These are phyloP conservation scores for Ormia ochracea DNA, from an alignment of 2,888 invertebrate species.

Conservation along the genomic window DNA sequence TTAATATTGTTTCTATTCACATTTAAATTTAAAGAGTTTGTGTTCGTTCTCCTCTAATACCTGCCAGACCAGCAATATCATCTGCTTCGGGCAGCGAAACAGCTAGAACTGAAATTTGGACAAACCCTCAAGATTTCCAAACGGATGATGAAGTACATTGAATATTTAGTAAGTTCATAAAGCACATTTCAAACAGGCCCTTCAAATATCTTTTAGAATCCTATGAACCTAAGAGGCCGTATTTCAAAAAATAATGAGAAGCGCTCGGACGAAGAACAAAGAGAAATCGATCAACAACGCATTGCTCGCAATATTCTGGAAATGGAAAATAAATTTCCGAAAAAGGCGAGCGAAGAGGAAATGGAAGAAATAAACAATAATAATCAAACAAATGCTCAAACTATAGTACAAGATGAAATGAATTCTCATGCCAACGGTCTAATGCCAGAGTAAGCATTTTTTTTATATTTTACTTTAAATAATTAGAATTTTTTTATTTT, in stretches of 20 bases:
- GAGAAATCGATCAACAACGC: slow-evolving; percentile 81
- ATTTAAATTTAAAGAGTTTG: slow-evolving; percentile 81
- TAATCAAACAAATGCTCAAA: slow-evolving; percentile 56
- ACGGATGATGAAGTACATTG: slow-evolving; percentile 70
- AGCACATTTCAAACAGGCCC: not conserved
- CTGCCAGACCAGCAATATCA: slow-evolving; percentile 85
- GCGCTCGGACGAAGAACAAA: slow-evolving; percentile 82
- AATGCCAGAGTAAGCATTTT: slow-evolving; percentile 70
- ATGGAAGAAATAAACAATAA: slow-evolving; percentile 50
- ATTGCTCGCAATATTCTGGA: slow-evolving; percentile 79
- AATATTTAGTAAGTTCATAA: not conserved
- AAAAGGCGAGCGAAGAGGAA: slow-evolving; percentile 22
- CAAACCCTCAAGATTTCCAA: slow-evolving; percentile 80
- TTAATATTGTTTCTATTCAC: slow-evolving; percentile 43
- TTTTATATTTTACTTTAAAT: not conserved
- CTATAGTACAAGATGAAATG: slow-evolving; percentile 31
- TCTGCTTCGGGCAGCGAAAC: slow-evolving; percentile 77
- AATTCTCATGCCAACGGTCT: slow-evolving; percentile 46
- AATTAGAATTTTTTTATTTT: not conserved
- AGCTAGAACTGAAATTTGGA: slow-evolving; percentile 82
- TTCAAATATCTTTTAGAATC: slow-evolving; percentile 16
- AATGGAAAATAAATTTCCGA: slow-evolving; percentile 72
- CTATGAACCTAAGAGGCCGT: slow-evolving; percentile 68
- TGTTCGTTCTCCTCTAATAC: slow-evolving; percentile 88
- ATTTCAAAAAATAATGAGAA: slow-evolving; percentile 74